These are phyloP conservation scores for Siniperca chuatsi DNA, from an alignment of 2,113 vertebrate species.

Conservation along the genomic window DNA sequence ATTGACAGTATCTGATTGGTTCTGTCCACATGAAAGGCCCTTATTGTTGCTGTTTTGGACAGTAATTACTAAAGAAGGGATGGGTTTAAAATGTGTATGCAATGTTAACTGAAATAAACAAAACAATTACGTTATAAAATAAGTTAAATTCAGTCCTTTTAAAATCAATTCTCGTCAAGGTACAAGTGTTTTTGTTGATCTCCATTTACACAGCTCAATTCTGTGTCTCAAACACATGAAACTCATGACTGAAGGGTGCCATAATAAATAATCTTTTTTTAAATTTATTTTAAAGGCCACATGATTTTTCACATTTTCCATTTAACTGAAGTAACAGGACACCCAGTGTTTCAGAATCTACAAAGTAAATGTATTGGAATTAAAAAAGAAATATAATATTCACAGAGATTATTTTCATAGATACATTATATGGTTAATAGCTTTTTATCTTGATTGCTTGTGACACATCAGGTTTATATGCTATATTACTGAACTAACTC, in stretches of 20 bases:
- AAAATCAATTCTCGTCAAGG: too few species aligned
- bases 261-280: conserved; percentile 29
- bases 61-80: not conserved
- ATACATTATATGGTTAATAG: conserved; percentile 25
- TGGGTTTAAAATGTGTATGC: not conserved
- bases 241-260: not conserved
- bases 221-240: not conserved
- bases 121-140: not conserved
- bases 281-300: conserved; percentile 60
- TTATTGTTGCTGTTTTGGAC: not conserved
- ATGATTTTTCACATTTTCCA: conserved; percentile 39
- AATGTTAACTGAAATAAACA: not conserved
- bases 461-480: conserved; percentile 29
- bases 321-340: not conserved
- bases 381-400: conserved; percentile 51
- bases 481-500: conserved; percentile 2
- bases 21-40: not conserved
- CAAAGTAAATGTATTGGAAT: conserved; percentile 12
- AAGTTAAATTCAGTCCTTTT: not conserved
- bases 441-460: conserved; percentile 26
- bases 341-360: conserved; percentile 50
- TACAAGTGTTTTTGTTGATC: not conserved
- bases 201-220: not conserved
- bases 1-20: not conserved
- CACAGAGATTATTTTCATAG: conserved; percentile 50